Conservation (phyloP, 2,113 vertebrate genomes). For the Calypte anna region DNA sequence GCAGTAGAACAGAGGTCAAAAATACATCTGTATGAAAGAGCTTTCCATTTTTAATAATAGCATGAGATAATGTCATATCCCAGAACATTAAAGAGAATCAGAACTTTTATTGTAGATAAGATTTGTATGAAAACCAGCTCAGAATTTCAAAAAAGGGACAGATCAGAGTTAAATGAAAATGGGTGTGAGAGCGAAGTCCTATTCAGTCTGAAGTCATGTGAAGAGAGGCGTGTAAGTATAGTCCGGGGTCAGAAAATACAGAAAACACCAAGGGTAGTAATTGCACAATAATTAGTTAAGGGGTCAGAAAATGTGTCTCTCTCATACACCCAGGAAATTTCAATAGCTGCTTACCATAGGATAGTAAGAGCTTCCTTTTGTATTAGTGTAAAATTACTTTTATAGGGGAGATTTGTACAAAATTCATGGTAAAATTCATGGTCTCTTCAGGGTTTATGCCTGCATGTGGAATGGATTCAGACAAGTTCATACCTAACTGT, state of each 20-base stretch:
- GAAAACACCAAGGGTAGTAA: neutral
- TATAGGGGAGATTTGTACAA: neutral
- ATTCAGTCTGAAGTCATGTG: neutral
- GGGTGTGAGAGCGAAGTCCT: neutral
- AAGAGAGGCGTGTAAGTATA: neutral
- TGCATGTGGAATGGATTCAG: neutral
- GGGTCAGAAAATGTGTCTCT: neutral
- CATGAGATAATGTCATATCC: conserved; percentile 12
- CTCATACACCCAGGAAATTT: conserved; percentile 30
- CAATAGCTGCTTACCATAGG: neutral
- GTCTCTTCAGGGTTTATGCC: neutral
- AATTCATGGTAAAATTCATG: neutral
- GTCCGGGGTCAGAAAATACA: neutral
- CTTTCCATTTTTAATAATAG: conserved; percentile 24
- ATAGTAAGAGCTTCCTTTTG: neutral
- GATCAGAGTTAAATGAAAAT: conserved; percentile 47
- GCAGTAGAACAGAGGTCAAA: conserved; percentile 43
- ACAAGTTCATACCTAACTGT: neutral
- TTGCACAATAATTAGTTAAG: neutral
- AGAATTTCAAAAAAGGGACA: conserved; percentile 21
- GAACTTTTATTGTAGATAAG: conserved; percentile 50
- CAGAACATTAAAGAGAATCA: conserved; percentile 29
- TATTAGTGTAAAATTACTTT: neutral
- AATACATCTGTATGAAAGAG: conserved; percentile 25
- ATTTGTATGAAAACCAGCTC: conserved; percentile 48